Conservation (phyloP, 2,113 vertebrate species). For the Chaetorhynchus papuensis region DNA sequence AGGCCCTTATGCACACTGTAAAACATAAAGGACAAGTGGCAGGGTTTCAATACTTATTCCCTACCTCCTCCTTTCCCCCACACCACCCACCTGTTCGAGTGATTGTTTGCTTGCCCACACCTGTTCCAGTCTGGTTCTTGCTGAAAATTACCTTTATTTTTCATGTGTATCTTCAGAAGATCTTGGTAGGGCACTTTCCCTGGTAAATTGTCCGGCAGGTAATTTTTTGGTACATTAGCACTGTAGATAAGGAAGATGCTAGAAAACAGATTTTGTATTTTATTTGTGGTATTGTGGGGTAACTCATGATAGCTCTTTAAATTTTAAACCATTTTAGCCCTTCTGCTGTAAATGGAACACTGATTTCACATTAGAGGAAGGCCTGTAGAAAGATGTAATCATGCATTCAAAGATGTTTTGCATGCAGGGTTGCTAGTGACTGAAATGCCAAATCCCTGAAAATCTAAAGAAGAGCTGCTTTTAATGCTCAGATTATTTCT, state of each 20-base stretch:
- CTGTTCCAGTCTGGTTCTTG: neutral
- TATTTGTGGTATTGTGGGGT: neutral
- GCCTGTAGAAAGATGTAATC: neutral
- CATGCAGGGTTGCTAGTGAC: neutral
- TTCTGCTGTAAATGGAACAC: neutral
- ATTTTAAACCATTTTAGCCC: neutral
- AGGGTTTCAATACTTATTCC: neutral
- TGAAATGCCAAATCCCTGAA: neutral
- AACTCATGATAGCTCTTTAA: neutral
- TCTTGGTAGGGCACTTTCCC: neutral
- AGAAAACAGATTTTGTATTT: neutral
- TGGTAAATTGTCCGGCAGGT: neutral
- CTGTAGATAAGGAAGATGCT: neutral
- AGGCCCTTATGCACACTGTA: neutral
- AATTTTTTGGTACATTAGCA: neutral
- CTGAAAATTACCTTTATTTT: neutral
- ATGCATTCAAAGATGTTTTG: neutral
- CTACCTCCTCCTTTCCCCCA: neutral
- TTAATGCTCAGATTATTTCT: neutral
- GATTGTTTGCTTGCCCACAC: neutral
- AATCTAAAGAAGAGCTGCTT: neutral
- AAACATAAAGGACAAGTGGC: neutral
- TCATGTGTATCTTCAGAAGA: neutral
- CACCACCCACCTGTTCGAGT: neutral
- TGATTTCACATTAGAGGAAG: conserved; percentile 5